Evolutionary conservation across 2,888 invertebrate species (phyloP), one percentile per base, ranked within the genome.

Genomic region (Coenonympha arcania): DNA sequence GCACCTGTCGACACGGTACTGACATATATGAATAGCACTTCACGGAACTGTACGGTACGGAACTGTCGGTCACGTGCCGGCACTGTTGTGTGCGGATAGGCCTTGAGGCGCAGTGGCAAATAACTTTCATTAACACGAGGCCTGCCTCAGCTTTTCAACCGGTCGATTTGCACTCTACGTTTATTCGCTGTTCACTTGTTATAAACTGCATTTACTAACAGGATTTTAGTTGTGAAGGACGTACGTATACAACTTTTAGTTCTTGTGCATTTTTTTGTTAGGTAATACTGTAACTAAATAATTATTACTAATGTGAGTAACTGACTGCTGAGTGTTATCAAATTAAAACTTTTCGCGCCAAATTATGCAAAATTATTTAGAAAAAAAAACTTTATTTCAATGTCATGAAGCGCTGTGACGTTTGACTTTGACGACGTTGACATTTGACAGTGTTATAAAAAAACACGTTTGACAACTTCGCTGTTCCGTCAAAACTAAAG

Each of bases 391-490:
- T 26, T 2, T 26, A 18, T 28, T 28, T 50, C 28, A 47, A 43
- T 50, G 50, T 42, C 42, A 50, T 30, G 6, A 26, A 26, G 19
- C 40, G 19, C 36, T n/a, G 37, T 51, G 31, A 51, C 44, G 34
- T 40, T 44, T 41, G 33, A 34, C 37, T 40, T 44, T 41, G 33
- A 34, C 37, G 37, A 48, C 48, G 42, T 34, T 50, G 50, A 44
- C 40, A 24, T 11, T 30, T 28, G 43, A 4, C 36, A 39, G 8
- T 9, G 5, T 11, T 20, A 24, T n/a, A 30, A 30, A 28, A 39
- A 49, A 52, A 50, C 54, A 58, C 41, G 18, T 45, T 53, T 57
- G 55, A 50, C 57, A 58, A 55, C n/a, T n/a, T n/a, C n/a, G n/a
- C n/a, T n/a, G n/a, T n/a, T n/a, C n/a, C n/a, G n/a, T n/a, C n/a